These are phyloP conservation scores for Brachystomella parvula DNA, from an alignment of 1,140 invertebrate genomes.

Conservation along the genomic window DNA sequence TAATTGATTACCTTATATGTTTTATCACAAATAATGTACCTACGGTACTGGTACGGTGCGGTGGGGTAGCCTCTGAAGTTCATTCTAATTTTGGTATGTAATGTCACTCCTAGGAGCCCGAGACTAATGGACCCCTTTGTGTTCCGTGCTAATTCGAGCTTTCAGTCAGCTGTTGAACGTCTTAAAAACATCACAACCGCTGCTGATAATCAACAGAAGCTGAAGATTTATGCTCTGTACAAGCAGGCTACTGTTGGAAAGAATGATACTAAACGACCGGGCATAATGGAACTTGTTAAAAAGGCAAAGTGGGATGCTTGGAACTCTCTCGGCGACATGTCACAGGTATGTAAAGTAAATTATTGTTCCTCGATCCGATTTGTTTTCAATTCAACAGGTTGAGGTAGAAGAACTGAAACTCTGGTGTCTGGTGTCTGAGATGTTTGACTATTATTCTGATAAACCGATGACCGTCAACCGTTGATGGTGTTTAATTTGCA, in stretches of 20 bases:
- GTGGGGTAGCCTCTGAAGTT: no score
- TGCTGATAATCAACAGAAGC: slow-evolving; percentile 48
- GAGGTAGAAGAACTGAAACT: background rate
- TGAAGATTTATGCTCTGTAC: slow-evolving; percentile 54
- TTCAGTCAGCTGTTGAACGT: slow-evolving; percentile 31
- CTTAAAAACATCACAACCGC: slow-evolving; percentile 37
- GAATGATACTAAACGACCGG: slow-evolving; percentile 49
- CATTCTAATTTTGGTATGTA: no score
- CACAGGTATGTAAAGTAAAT: slow-evolving; percentile 40
- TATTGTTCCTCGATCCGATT: background rate
- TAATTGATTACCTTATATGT: background rate
- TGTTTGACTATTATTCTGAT: background rate
- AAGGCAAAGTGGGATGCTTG: slow-evolving; percentile 58
- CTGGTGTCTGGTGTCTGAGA: background rate
- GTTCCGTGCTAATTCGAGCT: background rate
- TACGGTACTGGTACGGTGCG: background rate
- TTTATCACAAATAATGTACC: background rate
- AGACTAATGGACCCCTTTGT: background rate
- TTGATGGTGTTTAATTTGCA: slow-evolving; percentile 3
- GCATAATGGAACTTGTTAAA: slow-evolving; percentile 55
- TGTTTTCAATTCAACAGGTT: background rate
- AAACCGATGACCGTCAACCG: no score
- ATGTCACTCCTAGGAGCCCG: background rate
- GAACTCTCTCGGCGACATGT: slow-evolving; percentile 47
- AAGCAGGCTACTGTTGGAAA: slow-evolving; percentile 53